These are phyloP conservation scores for Heliconius melpomene DNA, from an alignment of 1,140 invertebrate genomes.

Conservation along the genomic window DNA sequence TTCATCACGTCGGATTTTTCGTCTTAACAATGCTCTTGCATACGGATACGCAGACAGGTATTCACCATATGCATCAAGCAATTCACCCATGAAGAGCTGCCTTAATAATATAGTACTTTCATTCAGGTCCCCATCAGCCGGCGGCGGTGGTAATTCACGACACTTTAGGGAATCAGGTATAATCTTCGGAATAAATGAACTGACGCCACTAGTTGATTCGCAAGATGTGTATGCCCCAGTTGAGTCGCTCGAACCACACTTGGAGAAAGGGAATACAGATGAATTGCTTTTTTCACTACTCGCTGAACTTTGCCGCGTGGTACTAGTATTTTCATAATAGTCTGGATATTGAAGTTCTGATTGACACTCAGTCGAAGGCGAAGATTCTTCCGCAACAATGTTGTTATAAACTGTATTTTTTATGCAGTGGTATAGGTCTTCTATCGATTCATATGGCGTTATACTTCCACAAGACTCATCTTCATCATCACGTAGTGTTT, in stretches of 20 bases:
- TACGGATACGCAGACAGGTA: constrained; percentile 71
- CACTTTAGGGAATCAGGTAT: constrained; percentile 64
- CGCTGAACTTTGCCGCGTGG: constrained; percentile 69
- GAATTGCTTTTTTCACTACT: constrained; percentile 75
- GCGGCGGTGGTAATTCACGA: constrained; percentile 65
- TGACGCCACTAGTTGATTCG: constrained; percentile 71
- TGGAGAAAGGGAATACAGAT: constrained; percentile 75
- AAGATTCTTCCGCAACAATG: constrained; percentile 63
- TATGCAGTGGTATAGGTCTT: constrained; percentile 78
- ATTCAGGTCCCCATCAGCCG: constrained; percentile 53
- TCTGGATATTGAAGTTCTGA: constrained; percentile 72
- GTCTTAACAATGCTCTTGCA: constrained; percentile 66
- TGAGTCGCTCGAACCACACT: constrained; percentile 75
- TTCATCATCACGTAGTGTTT: constrained; percentile 66
- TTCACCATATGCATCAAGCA: constrained; percentile 76
- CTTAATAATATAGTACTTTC: constrained; percentile 76
- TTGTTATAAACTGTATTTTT: constrained; percentile 71
- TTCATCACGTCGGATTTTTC: constrained; percentile 71
- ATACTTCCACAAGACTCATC: constrained; percentile 72
- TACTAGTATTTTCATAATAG: constrained; percentile 68
- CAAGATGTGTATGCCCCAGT: constrained; percentile 70
- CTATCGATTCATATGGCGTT: constrained; percentile 79
- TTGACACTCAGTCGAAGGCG: constrained; percentile 68
- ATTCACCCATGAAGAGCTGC: constrained; percentile 75
- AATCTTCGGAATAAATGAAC: constrained; percentile 63